A percentile compares a stretch with the other conserved stretches of the same genome.
These are phyloP conservation scores for Apogon hyalosoma DNA, from an alignment of 2,797 vertebrate species.

Conservation along the genomic window DNA sequence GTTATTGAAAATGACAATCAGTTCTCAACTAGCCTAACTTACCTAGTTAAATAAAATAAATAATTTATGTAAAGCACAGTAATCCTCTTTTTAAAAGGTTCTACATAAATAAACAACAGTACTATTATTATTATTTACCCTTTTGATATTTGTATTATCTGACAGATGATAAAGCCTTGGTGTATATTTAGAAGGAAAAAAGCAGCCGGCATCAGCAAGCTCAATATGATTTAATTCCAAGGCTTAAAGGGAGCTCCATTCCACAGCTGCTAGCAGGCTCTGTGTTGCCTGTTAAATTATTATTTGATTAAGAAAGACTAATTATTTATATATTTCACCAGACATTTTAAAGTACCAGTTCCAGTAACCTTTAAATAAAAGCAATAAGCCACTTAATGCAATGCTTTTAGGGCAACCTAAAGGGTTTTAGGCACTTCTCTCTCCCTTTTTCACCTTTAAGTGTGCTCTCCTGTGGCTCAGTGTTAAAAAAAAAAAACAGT, in stretches of 20 bases:
- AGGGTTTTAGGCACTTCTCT: conserved; percentile 24
- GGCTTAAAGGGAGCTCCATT: background rate
- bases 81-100: no score
- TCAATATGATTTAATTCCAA: background rate
- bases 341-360: background rate
- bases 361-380: conserved; percentile 20
- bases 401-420: conserved; percentile 38
- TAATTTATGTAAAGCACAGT: no score
- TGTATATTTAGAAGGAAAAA: background rate
- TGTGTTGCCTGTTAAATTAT: conserved; percentile 9
- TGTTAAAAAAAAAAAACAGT: conserved; percentile 24
- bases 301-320: background rate
- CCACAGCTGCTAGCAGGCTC: background rate
- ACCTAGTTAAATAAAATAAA: no score
- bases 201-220: no score
- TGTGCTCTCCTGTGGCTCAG: conserved; percentile 20
- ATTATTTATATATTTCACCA: conserved; percentile 13
- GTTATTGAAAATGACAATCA: no score
- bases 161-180: no score
- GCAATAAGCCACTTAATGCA: conserved; percentile 19
- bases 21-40: no score
- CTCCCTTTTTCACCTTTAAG: conserved; percentile 15
- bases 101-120: no score
- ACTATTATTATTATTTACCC: no score
- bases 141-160: no score